Base-by-base conservation (phyloP, 2,888 invertebrate genomes). In the Lepidochitona cinerea region DNA sequence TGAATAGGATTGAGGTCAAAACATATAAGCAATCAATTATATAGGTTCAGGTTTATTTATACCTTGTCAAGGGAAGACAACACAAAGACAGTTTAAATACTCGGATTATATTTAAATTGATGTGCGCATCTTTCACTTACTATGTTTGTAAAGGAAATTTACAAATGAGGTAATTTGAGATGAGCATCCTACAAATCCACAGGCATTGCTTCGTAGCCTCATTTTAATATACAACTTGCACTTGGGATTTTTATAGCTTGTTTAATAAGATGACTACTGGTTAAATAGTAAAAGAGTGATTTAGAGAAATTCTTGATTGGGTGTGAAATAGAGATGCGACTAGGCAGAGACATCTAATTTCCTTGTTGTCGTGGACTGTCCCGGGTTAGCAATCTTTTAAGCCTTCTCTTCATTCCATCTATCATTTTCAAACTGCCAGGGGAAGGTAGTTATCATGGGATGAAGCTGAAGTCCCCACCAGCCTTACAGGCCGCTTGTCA, bases 401-500 rank as follows among this genome's bases (percentile, higher is more conserved):
- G 59, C 59, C 26, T 29, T 29, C 49, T 29, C 12, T 29, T 29
- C 29, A 59, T 59, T 59, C 59, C 59, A 59, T 59, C 59, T 59
- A 59, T 59, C 59, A 59, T 59, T 32, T 59, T 59, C 26, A 59
- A 59, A 59, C 32, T 59, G 59, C 29, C 59, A 59, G 12, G 59
- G 32, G 26, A 59, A 29, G 29, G 59, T 59, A 29, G 59, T 59
- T 59, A 59, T 59, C 59, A 59, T 18, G 59, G 14, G 59, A 14
- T 12, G 59, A 59, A 29, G 4, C 1, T 23, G 32, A 59, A 14
- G 59, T 59, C 23, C 29, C 59, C 59, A 59, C 32, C 12, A n/a
- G n/a, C 29, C 59, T 59, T 59, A 59, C 23, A 59, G 59, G 59
- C 26, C 59, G 29, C 59, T 59, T 59, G 59, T 59, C 59, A 59